Conservation (phyloP, 2,888 invertebrate species). For the Lucinisca nassula region DNA sequence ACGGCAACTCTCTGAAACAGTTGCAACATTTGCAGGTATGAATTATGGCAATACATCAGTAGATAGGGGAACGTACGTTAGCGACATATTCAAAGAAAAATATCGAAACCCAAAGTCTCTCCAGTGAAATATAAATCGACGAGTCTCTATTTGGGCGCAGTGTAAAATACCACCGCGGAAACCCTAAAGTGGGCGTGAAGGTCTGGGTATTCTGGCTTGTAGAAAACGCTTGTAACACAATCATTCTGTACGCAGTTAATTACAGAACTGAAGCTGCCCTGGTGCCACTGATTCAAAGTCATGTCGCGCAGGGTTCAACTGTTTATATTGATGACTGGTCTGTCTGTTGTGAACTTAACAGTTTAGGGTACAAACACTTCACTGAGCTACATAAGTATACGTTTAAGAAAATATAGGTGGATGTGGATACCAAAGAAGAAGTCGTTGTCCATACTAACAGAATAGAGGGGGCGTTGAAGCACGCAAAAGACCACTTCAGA, state of each 20-base stretch:
- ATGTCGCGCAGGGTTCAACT: slow-evolving; percentile 13
- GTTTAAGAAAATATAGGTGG: slow-evolving; percentile 28
- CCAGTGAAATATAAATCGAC: not conserved
- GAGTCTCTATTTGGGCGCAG: slow-evolving; percentile 23
- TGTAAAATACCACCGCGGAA: slow-evolving; percentile 47
- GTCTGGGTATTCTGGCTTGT: slow-evolving; percentile 56
- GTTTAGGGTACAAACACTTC: slow-evolving; percentile 23
- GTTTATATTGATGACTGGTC: slow-evolving; percentile 30
- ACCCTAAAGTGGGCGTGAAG: slow-evolving; percentile 15
- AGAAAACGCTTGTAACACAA: slow-evolving; percentile 21
- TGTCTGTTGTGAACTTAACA: slow-evolving; percentile 14
- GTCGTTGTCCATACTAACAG: slow-evolving; percentile 16
- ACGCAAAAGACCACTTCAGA: slow-evolving; percentile 48
- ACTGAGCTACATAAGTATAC: slow-evolving; percentile 24
- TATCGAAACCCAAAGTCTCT: not conserved
- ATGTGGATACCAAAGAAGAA: slow-evolving; percentile 19
- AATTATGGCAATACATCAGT: slow-evolving; percentile 33
- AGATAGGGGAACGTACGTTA: slow-evolving; percentile 15
- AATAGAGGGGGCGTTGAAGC: slow-evolving; percentile 54
- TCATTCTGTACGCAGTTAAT: slow-evolving; percentile 20
- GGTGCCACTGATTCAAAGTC: slow-evolving; percentile 19
- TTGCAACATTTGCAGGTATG: slow-evolving; percentile 21
- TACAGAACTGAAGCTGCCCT: slow-evolving; percentile 13
- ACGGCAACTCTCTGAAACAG: slow-evolving; percentile 27
- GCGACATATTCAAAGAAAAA: slow-evolving; percentile 14